Evolutionary conservation across 2,113 vertebrate species (phyloP).

Genomic region (Pachyramphus minor): DNA sequence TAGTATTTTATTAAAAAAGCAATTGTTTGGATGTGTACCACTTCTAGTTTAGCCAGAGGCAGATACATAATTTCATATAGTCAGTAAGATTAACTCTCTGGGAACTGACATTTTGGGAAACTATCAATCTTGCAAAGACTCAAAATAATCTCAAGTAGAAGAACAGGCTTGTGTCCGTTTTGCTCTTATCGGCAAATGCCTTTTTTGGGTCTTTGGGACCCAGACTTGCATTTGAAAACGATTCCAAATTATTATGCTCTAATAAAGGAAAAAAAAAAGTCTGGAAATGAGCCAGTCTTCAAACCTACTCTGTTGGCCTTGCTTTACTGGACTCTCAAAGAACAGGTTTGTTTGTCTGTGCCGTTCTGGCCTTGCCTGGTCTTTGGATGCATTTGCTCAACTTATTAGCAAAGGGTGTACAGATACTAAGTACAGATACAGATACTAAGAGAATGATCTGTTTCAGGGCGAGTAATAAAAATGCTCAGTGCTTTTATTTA

Average conservation of each 20-base stretch:
- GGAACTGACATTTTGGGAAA: neutral
- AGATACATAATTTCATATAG: neutral
- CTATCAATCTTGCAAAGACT: neutral
- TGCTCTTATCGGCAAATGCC: neutral
- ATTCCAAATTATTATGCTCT: neutral
- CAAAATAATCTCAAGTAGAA: neutral
- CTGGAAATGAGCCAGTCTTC: neutral
- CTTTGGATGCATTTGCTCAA: neutral
- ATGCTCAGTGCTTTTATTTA: neutral
- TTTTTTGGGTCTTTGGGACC: neutral
- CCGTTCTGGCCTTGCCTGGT: neutral
- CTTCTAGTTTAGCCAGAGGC: neutral
- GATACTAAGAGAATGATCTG: neutral
- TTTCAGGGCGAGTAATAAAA: neutral
- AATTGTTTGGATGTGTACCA: conserved; percentile 17
- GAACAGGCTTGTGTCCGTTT: neutral
- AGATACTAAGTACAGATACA: neutral
- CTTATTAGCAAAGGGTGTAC: neutral
- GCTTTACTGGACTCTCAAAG: neutral
- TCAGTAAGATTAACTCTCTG: neutral
- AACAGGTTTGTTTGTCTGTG: neutral
- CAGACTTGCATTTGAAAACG: neutral
- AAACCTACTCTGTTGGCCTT: neutral
- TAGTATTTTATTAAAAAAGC: conserved; percentile 21
- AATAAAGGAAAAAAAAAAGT: neutral